A percentile compares a stretch with the other conserved stretches of the same genome.
These are phyloP conservation scores for Pseudoatta argentina DNA, from an alignment of 1,140 invertebrate genomes.

Conservation along the genomic window DNA sequence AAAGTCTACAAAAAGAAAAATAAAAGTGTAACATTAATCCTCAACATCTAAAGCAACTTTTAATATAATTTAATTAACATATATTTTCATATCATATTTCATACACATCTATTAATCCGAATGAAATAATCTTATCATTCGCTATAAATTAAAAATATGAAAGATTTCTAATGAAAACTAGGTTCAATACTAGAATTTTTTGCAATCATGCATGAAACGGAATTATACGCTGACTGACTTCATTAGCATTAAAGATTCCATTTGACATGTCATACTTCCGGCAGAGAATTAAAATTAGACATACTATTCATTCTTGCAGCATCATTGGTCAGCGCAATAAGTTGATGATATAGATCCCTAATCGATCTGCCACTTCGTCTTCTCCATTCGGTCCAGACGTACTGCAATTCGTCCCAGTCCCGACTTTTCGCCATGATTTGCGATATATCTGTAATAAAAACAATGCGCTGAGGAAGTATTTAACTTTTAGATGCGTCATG, in stretches of 20 bases:
- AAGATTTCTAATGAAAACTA: not conserved
- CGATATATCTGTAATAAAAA: conserved; percentile 83
- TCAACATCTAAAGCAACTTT: not conserved
- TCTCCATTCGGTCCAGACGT: conserved; percentile 96
- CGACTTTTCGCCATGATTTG: conserved; percentile 89
- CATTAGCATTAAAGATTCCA: not conserved
- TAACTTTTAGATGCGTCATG: not conserved
- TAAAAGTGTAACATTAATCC: not conserved
- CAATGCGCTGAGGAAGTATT: not conserved
- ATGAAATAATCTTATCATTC: not conserved
- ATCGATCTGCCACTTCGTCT: conserved; percentile 92
- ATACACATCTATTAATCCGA: not conserved
- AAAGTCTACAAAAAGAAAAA: conserved; percentile 89
- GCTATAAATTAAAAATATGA: not conserved
- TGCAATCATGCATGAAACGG: not conserved
- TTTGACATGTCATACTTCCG: conserved; percentile 21
- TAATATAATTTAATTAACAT: not conserved
- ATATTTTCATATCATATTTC: not conserved
- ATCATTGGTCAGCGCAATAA: conserved; percentile 94
- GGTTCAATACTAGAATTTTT: not conserved
- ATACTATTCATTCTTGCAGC: conserved; percentile 95
- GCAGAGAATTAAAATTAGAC: conserved; percentile 73
- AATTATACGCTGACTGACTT: not conserved
- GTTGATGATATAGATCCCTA: conserved; percentile 93
- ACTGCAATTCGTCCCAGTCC: conserved; percentile 94